Evolutionary conservation across 2,797 vertebrate genomes (phyloP), one percentile per base, ranked within the genome.

Genomic region (Gobionotothen gibberifrons): DNA sequence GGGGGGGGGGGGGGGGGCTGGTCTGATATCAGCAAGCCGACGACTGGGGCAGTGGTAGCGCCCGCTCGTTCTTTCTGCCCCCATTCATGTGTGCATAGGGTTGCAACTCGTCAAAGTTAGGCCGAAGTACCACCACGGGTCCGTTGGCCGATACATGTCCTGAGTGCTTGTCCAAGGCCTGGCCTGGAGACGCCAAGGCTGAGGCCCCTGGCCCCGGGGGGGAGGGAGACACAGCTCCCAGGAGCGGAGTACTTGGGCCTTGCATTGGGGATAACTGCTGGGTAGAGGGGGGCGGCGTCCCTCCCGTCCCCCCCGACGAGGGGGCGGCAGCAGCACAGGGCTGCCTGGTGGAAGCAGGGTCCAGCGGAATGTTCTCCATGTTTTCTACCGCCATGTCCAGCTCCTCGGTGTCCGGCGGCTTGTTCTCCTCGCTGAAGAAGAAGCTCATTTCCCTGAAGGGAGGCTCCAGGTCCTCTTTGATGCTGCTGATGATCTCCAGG

Each of bases 391-490:
- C 97, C 92, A 99, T 93, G 84, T 99, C 97, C 57, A 99, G 94
- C 93, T 98, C 98, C 89, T 99, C 98, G 0, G 95, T 95, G 79
- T 99, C 98, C 0, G 97, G 97, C 0, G 96, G 97, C 89, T 99
- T 99, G 95, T 99, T 99, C 90, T 99, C 98, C 67, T 99, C 97
- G 0, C 98, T 99, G 95, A 96, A 98, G 95, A 97, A 99, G 94
- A 99, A 99, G 93, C 97, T 99, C 72, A 98, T 93, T 91, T 99
- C 98, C 77, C 90, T 94, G 91, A 98, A 99, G 2, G 95, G 93
- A 0, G 97, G 94, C 58, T 99, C 97, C 93, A 99, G 88, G 78
- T 99, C 97, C 0, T 97, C 97, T 72, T 97, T 98, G 87, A 99
- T 96, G 94, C 97, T 98, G 89, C 92, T 94, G 65, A 99, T 99